Base-by-base conservation (phyloP, 2,113 vertebrate genomes). In the Lepidothrix coronata region DNA sequence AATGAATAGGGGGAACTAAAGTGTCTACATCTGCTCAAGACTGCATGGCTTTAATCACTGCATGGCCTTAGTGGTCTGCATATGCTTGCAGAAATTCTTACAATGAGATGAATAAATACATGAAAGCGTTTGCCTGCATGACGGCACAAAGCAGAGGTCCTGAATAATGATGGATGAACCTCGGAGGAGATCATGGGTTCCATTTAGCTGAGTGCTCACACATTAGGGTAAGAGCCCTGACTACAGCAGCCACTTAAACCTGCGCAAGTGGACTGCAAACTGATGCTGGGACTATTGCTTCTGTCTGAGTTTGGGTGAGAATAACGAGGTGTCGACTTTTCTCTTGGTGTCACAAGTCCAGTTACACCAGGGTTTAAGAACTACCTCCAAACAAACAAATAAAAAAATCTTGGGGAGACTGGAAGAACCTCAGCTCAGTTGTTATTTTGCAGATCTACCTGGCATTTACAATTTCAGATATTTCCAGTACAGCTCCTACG, bases 101-200 rank as follows among this genome's bases (percentile, higher is more conserved):
- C 94, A 96, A 83, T 83, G 76, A 87, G 90, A 82, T 91, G 86
- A 94, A 97, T 95, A 96, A 92, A 95, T 94, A 94, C 92, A 91
- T 75, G 83, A 95, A 96, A 95, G 68, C 66, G 4, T 91, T 94
- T 87, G 92, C 83, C 92, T 1, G 25, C 86, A 41, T 85, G 70
- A 95, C 3, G 8, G 95, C 91, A 89, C 82, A 78, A 72, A 79
- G 91, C 83, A 91, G 87, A 95, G 67, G 62, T 91, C 87, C 67
- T 92, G 87, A 93, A 93, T 94, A 95, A 93, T 87, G 93, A 95
- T 79, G 78, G 95, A 89, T 82, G 90, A 92, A 94, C 75, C 90
- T 95, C 78, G 71, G 54, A 93, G 88, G 88, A 72, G 93, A 92
- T 89, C 88, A 95, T 44, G 74, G 95, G 80, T 95, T 95, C 88